Base-by-base conservation (phyloP, 2,888 invertebrate genomes). In the Drosophila cracens region DNA sequence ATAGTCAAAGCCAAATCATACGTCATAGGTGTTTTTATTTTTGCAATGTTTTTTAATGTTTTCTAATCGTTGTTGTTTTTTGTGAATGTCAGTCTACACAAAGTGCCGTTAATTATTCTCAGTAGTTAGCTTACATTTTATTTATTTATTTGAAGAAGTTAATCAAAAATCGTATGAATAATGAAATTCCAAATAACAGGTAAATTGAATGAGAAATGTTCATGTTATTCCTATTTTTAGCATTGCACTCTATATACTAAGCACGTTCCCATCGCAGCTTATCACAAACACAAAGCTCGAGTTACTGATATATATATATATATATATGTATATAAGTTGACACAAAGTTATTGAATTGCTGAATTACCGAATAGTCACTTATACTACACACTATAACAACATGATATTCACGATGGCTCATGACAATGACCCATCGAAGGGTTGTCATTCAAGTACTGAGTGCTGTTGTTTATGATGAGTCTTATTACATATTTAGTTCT, bases 401-500 rank as follows among this genome's bases (percentile, higher is more conserved):
- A 81, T 83, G 82, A 66, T 77, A 70, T 33, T 68, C 62, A 67
- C 65, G 60, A 63, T 69, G 74, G 64, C 56, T 60, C 52, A 69
- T 78, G 82, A 75, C 80, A 80, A 77, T 82, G 80, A 80, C 75
- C 77, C 74, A 74, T 56, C 77, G 62, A 54, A 51, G 52, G 49
- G 38, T 54, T 54, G 52, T 51, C 36, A 58, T 54, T 27, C 70
- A 62, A 56, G 54, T 27, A 2, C 16, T 31, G 49, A 40, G 40
- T 70, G 52, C 52, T 49, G 21, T 33, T 34, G 11, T 29, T 51
- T 36, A 34, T 34, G 25, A 40, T 59, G 46, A 11, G 21, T 51
- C 51, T 62, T 59, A 48, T 59, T 62, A 53, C 21, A 27, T n/a
- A 27, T 38, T 57, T 73, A 16, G 31, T 70, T 70, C 29, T 54